Evolutionary conservation across 37 sponge, comb jelly and placozoan genomes (phyloP).

Genomic region (Trichoplax adhaerens): DNA sequence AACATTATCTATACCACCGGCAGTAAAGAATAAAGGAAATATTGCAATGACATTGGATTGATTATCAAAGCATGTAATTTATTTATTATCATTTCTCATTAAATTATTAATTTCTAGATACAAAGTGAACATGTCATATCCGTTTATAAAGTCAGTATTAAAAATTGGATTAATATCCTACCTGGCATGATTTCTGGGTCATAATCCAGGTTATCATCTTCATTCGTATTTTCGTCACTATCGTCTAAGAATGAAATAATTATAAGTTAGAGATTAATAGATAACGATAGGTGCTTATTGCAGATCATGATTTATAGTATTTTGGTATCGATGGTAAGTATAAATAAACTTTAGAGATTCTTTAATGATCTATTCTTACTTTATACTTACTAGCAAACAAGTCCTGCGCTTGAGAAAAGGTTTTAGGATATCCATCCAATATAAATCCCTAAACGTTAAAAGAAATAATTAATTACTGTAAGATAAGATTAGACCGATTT

Average conservation of each 20-base stretch:
- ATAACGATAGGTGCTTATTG: no score
- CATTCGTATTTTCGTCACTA: constrained; percentile 33
- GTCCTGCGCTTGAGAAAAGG: constrained; percentile 65
- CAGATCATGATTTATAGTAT: no score
- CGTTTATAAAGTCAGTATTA: no score
- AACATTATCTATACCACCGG: constrained; percentile 32
- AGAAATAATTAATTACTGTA: background rate
- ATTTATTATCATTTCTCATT: no score
- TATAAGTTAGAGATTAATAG: background rate
- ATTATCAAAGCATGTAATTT: no score
- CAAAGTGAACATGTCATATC: no score
- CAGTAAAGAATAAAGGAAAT: no score
- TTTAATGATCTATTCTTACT: background rate
- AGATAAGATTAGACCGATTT: background rate
- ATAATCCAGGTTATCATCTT: constrained; percentile 30
- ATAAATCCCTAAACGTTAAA: constrained; percentile 36
- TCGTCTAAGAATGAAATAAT: constrained; percentile 17
- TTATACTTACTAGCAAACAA: constrained; percentile 47
- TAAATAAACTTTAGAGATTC: background rate
- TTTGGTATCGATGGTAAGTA: no score
- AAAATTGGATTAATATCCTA: background rate
- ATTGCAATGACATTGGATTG: no score
- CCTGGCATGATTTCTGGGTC: constrained; percentile 71
- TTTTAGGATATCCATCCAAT: constrained; percentile 89
- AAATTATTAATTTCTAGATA: no score